A percentile compares a stretch with the other conserved stretches of the same genome.
phyloP scores from a whole-genome alignment of 2,113 vertebrate species.

The Piaya cayana region DNA sequence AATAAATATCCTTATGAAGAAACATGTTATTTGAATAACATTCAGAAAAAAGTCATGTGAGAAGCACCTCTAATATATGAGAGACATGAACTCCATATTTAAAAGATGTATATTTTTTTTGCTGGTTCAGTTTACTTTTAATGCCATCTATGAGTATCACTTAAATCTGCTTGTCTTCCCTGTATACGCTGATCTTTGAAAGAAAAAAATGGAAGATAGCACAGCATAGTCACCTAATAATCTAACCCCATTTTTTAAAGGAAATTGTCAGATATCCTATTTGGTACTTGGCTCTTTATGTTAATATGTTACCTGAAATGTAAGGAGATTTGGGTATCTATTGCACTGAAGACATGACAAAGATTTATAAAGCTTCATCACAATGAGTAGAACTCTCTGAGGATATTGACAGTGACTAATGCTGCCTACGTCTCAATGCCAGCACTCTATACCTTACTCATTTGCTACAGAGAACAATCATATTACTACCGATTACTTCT shows the following conservation, averaged over 20 bases:
- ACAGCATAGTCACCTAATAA: conserved; percentile 46
- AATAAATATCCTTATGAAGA: neutral
- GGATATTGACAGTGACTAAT: conserved; percentile 71
- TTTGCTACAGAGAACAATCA: conserved; percentile 57
- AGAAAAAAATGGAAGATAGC: conserved; percentile 19
- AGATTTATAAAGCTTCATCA: conserved; percentile 71
- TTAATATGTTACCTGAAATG: conserved; percentile 64
- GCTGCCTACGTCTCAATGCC: conserved; percentile 36
- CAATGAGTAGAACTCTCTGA: conserved; percentile 55
- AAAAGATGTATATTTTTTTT: neutral
- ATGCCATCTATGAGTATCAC: neutral
- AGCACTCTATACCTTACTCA: conserved; percentile 59
- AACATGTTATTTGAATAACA: neutral
- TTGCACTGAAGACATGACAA: conserved; percentile 65
- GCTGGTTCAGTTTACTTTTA: neutral
- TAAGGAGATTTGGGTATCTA: conserved; percentile 64
- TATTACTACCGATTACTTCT: conserved; percentile 47
- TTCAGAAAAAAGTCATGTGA: neutral
- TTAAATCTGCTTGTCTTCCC: conserved; percentile 46
- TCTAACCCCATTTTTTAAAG: neutral
- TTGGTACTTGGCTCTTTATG: conserved; percentile 64
- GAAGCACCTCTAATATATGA: neutral
- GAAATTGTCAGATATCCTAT: conserved; percentile 54
- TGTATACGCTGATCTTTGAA: conserved; percentile 23
- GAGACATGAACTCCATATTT: neutral